Conservation (phyloP, 2,888 invertebrate species). For the Oxystoma pomonae region DNA sequence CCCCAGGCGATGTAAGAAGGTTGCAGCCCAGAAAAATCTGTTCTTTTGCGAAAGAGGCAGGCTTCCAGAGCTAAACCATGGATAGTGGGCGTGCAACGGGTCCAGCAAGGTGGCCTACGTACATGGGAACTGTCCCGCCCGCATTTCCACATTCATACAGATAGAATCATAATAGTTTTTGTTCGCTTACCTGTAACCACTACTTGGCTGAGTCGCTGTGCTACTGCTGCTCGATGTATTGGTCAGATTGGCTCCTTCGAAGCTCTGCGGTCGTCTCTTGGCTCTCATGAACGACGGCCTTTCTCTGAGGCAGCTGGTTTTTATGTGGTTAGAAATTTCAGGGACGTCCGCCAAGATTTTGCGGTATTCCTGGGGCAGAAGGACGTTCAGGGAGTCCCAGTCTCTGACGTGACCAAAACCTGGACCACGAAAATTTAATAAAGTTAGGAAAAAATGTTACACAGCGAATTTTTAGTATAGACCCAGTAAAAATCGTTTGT, state of each 20-base stretch:
- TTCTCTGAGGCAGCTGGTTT: constrained; percentile 51
- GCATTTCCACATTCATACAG: no score
- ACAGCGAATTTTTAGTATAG: no score
- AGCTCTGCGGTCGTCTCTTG: constrained; percentile 57
- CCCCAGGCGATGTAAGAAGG: no score
- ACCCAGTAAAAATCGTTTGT: no score
- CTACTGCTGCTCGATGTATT: constrained; percentile 64
- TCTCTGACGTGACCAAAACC: constrained; percentile 84
- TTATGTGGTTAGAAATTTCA: constrained; percentile 65
- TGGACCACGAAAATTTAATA: not conserved
- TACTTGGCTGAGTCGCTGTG: constrained; percentile 76
- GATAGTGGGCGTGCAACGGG: no score
- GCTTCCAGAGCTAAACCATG: no score
- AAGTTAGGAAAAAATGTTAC: not conserved
- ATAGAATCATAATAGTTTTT: no score
- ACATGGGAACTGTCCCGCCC: no score
- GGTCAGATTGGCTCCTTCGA: constrained; percentile 53
- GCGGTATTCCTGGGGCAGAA: constrained; percentile 80
- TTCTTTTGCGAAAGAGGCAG: no score
- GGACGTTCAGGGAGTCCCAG: constrained; percentile 88
- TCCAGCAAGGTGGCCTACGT: no score
- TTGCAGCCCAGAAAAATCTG: no score
- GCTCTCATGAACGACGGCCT: constrained; percentile 55
- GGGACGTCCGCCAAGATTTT: constrained; percentile 76
- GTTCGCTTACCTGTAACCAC: constrained; percentile 58